phyloP scores from a whole-genome alignment of 2,797 vertebrate species.

The Siniperca undulata region DNA sequence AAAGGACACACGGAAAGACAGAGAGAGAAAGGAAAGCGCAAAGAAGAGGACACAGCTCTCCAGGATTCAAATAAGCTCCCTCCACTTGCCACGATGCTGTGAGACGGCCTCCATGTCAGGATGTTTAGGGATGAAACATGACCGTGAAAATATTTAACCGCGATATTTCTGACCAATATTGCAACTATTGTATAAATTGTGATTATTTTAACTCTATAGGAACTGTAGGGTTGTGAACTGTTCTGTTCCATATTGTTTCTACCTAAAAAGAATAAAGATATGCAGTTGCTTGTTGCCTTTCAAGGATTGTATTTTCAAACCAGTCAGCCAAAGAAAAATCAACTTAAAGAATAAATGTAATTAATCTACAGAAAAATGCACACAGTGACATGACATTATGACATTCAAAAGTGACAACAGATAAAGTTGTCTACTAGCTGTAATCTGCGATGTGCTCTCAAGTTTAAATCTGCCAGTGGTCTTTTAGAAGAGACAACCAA shows the following conservation, averaged over 20 bases:
- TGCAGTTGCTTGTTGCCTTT: not conserved
- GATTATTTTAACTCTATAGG: not conserved
- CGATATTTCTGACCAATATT: not conserved
- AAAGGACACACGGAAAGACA: not conserved
- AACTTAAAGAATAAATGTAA: not conserved
- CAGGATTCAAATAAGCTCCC: slow-evolving; percentile 28
- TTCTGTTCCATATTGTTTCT: not conserved
- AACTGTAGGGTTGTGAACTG: not conserved
- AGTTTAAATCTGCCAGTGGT: not conserved
- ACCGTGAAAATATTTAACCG: not conserved
- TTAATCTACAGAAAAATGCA: not conserved
- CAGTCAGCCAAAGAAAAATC: no score
- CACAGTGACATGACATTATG: no score
- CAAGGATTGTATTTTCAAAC: not conserved
- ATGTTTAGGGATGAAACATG: not conserved
- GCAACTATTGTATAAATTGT: no score
- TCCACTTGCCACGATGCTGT: not conserved
- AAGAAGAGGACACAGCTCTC: not conserved
- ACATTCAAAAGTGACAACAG: no score
- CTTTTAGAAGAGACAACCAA: not conserved
- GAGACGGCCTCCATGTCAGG: not conserved
- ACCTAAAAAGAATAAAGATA: not conserved
- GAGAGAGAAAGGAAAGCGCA: not conserved
- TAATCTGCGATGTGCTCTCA: not conserved
- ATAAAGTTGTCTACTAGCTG: not conserved